Evolutionary conservation across 2,797 vertebrate genomes (phyloP), one percentile per base, ranked within the genome.

Genomic region (Furcifer pardalis): DNA sequence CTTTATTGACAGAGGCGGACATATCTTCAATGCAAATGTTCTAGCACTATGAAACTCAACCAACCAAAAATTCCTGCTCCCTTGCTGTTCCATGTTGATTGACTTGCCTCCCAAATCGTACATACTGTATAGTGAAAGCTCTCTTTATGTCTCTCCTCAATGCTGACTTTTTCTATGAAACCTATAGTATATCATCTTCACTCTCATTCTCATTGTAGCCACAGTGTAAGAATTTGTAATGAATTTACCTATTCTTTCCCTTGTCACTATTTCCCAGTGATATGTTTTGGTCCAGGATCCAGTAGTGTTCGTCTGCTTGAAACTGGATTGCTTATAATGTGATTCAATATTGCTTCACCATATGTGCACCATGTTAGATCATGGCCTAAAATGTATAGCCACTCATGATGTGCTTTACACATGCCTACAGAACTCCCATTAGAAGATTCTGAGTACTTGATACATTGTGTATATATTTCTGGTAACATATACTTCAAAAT

Each of bases 331-430:
- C 52, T 40, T 86, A 84, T 56, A 63, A 1, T 21, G 73, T 60
- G 1, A 3, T 52, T 73, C 17, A 60, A 40, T 42, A 65, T 40
- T 10, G 15, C 19, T 25, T 49, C 35, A 32, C 7, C 46, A 23
- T 69, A n/a, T 7, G 81, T 52, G 60, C 32, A 63, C 40, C 89
- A 32, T 23, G 49, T 9, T 46, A n/a, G 2, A 80, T 19, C 69
- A 74, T 2, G 25, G 19, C 2, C 90, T 92, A 81, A 79, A 59
- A 21, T 0, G 52, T 79, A 88, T 85, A 23, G 46, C 77, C 82
- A 59, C 3, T 15, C 0, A 7, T 25, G 27, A 80, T 84, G 2
- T 19, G 1, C 0, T 66, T 71, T 52, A 52, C 46, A 84, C 3
- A 10, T 17, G 6, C 35, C n/a, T 21, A 87, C 74, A 81, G 40